Evolutionary conservation across 2,797 vertebrate genomes (phyloP), one percentile per base, ranked within the genome.

Genomic region (Micrastur ruficollis): DNA sequence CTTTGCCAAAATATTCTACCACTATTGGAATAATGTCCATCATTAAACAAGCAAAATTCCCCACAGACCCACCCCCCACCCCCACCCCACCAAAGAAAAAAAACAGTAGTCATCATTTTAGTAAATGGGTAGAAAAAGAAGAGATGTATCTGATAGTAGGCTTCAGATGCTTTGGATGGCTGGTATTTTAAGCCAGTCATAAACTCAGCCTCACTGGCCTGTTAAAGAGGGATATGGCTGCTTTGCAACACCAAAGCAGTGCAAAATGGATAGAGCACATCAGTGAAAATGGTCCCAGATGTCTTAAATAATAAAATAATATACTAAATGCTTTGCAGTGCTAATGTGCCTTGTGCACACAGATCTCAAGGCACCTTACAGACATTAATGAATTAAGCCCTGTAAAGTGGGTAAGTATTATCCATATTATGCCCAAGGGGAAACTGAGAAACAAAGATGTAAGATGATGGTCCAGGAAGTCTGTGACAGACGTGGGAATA

Each of bases 271-370:
- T 97, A 92, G 81, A 80, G 63, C 83, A 85, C 94, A 95, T 95
- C 94, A 95, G 86, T 95, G 88, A 90, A 97, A 95, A 97, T 71
- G 96, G 94, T 97, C 94, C 96, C 94, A 95, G 95, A 95, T 91
- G 96, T 96, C 91, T 95, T 97, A 95, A 97, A 97, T 97, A 97
- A 97, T 97, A 97, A 97, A 97, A 97, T 96, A 97, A 97, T 96
- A 93, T 78, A 96, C 96, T 95, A 96, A 97, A 97, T 92, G 92
- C 95, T 97, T 94, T 94, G 90, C 95, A 85, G 83, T 95, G 92
- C 71, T 97, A 97, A 97, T 95, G 95, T 82, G 94, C 88, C 90
- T 97, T 58, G 83, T 87, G 95, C 94, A 87, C 86, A 85, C 90
- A 95, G 94, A 94, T 97, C 95, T 96, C 96, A 93, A 93, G 95